Percentiles rank a stretch among this genome's conserved stretches.
phyloP scores from a whole-genome alignment of 2,888 invertebrate genomes.

The Galeruca laticollis region DNA sequence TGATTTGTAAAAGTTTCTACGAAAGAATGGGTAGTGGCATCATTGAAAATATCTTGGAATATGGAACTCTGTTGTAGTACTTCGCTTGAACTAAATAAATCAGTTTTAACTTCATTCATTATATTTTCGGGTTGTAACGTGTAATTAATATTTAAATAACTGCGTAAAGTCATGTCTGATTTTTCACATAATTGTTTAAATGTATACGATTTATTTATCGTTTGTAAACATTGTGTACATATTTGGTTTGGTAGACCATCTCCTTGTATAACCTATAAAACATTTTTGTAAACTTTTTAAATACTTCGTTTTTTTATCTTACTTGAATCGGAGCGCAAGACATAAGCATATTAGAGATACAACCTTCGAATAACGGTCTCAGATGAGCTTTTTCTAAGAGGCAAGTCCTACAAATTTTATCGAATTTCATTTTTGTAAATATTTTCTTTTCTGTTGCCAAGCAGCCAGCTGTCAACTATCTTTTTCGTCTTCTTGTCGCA shows the following conservation, averaged over 20 bases:
- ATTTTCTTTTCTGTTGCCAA: neutral
- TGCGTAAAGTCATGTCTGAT: conserved; percentile 61
- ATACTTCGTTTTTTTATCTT: conserved; percentile 24
- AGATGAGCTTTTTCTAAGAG: conserved; percentile 62
- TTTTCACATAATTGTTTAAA: conserved; percentile 65
- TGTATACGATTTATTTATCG: conserved; percentile 61
- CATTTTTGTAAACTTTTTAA: conserved; percentile 2
- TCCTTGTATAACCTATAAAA: conserved; percentile 61
- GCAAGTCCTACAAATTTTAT: conserved; percentile 64
- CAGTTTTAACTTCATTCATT: conserved; percentile 57
- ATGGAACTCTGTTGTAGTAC: conserved; percentile 61
- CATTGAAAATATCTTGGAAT: conserved; percentile 64
- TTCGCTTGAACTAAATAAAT: conserved; percentile 60
- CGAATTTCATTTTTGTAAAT: conserved; percentile 59
- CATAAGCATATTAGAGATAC: conserved; percentile 65
- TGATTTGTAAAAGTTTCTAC: conserved; percentile 62
- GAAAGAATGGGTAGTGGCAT: conserved; percentile 60
- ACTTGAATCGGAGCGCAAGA: conserved; percentile 64
- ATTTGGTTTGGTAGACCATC: conserved; percentile 65
- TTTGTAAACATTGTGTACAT: conserved; percentile 64
- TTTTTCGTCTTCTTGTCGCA: no score
- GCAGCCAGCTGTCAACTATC: no score
- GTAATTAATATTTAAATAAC: conserved; percentile 59
- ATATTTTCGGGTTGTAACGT: conserved; percentile 52
- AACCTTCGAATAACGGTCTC: conserved; percentile 63